phyloP scores from a whole-genome alignment of 1,140 invertebrate species.

The Medauroidea extradentata region DNA sequence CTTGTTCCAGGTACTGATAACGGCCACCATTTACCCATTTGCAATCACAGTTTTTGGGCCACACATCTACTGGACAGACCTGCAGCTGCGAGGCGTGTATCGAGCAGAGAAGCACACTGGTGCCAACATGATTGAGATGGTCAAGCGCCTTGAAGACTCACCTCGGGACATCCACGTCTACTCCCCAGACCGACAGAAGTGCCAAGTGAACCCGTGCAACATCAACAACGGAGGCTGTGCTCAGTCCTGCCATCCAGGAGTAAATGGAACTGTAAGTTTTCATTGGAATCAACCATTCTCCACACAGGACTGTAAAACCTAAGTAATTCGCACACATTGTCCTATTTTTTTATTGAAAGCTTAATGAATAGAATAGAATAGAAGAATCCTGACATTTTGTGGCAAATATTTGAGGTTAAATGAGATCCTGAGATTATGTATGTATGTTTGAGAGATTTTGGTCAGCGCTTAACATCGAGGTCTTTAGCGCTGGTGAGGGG shows the following conservation, averaged over 20 bases:
- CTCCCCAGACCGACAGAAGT: slow-evolving; percentile 73
- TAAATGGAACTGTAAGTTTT: slow-evolving; percentile 61
- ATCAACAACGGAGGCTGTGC: slow-evolving; percentile 95
- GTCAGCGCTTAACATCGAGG: too few relatives aligned
- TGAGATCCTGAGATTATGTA: too few relatives aligned
- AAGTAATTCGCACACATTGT: too few relatives aligned
- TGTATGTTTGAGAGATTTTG: too few relatives aligned
- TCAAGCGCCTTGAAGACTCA: slow-evolving; percentile 84
- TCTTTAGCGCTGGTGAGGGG: too few relatives aligned
- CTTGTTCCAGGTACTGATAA: slow-evolving; percentile 62
- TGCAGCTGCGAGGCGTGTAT: slow-evolving; percentile 90
- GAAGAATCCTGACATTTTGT: too few relatives aligned
- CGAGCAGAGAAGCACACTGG: slow-evolving; percentile 96
- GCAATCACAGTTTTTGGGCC: slow-evolving; percentile 87
- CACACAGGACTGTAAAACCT: too few relatives aligned
- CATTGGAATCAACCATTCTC: too few relatives aligned
- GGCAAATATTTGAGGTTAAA: too few relatives aligned
- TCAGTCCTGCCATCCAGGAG: slow-evolving; percentile 87
- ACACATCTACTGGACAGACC: slow-evolving; percentile 97
- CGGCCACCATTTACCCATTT: slow-evolving; percentile 93
- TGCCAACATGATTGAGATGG: slow-evolving; percentile 89
- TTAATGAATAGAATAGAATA: too few relatives aligned
- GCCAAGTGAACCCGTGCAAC: slow-evolving; percentile 78
- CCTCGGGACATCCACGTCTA: slow-evolving; percentile 89
- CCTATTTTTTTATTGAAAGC: too few relatives aligned